Evolutionary conservation across 2,797 vertebrate genomes (phyloP), one percentile per base, ranked within the genome.

Genomic region (Siniperca scherzeri): DNA sequence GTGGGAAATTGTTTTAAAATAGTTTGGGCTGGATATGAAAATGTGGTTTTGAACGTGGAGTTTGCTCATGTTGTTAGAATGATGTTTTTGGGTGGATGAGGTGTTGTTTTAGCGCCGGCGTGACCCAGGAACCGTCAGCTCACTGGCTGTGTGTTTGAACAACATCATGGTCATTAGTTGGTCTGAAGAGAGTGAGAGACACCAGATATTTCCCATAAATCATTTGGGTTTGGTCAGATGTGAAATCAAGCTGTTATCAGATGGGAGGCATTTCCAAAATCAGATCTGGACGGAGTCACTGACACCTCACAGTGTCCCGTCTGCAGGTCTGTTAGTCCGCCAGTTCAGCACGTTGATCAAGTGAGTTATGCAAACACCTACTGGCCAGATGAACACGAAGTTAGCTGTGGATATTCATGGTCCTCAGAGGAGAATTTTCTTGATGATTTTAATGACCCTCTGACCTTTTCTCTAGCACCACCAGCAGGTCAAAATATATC

Each of bases 141-240:
- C 55, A 22, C 57, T 62, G 86, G 53, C 73, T 77, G 42, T n/a
- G 1, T 57, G 68, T 69, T 69, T 57, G 38, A 84, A 86, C 72
- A 73, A 78, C 68, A 70, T 30, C 25, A 1, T 3, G 56, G 72
- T 53, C 77, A 70, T 84, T 72, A 87, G 75, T 27, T 36, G 68
- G 30, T 74, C 85, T 30, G 33, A 73, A 50, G 40, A 61, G 53
- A 42, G 27, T 79, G 75, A 90, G 74, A 83, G 77, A 89, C 86
- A 79, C 76, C 84, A 89, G 85, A 89, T 88, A 88, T 94, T 88
- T 82, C 53, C 89, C 87, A 91, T 95, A 80, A 92, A 90, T 92
- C 90, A 89, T 91, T 72, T 7, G 74, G 78, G 38, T 48, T 86
- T n/a, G 78, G 73, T 86, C 52, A 19, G 74, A 84, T 59, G 61